These are phyloP conservation scores for Psilanteris sp. DNA, from an alignment of 1,140 invertebrate genomes.

Conservation along the genomic window DNA sequence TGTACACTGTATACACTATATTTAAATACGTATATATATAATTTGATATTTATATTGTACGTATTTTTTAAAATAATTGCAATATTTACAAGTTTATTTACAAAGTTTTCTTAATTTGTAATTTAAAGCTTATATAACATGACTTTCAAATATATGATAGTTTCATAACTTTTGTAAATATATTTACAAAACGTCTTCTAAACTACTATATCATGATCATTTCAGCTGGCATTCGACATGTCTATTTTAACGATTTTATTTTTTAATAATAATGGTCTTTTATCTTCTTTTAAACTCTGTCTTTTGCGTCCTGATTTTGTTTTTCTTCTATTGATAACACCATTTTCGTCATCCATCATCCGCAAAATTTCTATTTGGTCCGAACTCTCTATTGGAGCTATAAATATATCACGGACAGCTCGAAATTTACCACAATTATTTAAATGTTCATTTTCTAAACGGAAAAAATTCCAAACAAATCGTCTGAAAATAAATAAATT, in stretches of 20 bases:
- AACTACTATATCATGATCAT: conserved; percentile 41
- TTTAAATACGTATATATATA: too few species aligned
- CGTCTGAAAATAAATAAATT: conserved; percentile 83
- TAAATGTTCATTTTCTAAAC: conserved; percentile 99
- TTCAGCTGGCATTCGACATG: conserved; percentile 76
- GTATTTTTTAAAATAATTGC: too few species aligned
- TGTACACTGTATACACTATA: too few species aligned
- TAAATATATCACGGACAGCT: conserved; percentile 98
- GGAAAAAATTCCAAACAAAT: conserved; percentile 99
- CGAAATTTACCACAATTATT: conserved; percentile 99
- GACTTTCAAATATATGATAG: conserved; percentile 50
- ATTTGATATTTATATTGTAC: too few species aligned
- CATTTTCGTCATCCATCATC: conserved; percentile 97
- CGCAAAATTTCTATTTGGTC: conserved; percentile 93
- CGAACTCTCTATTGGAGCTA: conserved; percentile 96
- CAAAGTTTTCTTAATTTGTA: too few species aligned
- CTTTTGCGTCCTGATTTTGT: conserved; percentile 80
- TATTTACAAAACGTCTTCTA: conserved; percentile 55
- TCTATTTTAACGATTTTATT: conserved; percentile 81
- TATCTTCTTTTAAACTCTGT: conserved; percentile 78
- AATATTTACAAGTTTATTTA: too few species aligned
- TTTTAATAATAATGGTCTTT: conserved; percentile 79
- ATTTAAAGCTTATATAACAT: conserved; percentile 20
- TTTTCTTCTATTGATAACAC: conserved; percentile 87
- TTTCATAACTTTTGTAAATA: conserved; percentile 13